Evolutionary conservation across 2,888 invertebrate species (phyloP).

Genomic region (Eulithis prunata): DNA sequence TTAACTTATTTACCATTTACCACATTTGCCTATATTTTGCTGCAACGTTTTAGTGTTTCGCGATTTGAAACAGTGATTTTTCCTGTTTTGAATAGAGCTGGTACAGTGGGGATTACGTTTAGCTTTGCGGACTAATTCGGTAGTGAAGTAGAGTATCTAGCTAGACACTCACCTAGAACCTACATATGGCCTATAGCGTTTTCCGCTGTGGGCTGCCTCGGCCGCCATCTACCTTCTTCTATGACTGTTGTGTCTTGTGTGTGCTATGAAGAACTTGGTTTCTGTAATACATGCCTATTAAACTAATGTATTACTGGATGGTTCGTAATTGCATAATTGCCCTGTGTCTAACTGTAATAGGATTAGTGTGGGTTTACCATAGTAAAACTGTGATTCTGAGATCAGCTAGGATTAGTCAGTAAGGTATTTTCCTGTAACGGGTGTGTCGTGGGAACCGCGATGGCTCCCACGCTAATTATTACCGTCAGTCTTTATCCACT

Average conservation of each 20-base stretch:
- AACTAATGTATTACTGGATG: neutral
- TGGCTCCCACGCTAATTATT: conserved; percentile 75
- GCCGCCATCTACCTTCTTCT: no score
- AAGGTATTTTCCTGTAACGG: conserved; percentile 64
- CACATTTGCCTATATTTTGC: neutral
- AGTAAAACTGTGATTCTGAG: conserved; percentile 21
- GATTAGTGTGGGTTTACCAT: neutral
- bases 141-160: no score
- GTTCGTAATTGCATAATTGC: conserved; percentile 12
- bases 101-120: no score
- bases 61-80: neutral
- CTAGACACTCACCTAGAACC: no score
- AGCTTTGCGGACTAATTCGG: no score
- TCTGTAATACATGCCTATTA: neutral
- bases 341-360: conserved; percentile 9
- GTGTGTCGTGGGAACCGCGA: conserved; percentile 69
- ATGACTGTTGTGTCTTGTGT: no score
- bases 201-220: no score
- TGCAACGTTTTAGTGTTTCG: neutral
- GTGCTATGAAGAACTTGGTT: neutral
- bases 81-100: neutral
- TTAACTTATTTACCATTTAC: no score
- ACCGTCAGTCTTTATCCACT: conserved; percentile 60
- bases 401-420: conserved; percentile 24
- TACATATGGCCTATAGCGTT: no score